These are phyloP conservation scores for Hypena proboscidalis DNA, from an alignment of 2,888 invertebrate genomes.

Conservation along the genomic window DNA sequence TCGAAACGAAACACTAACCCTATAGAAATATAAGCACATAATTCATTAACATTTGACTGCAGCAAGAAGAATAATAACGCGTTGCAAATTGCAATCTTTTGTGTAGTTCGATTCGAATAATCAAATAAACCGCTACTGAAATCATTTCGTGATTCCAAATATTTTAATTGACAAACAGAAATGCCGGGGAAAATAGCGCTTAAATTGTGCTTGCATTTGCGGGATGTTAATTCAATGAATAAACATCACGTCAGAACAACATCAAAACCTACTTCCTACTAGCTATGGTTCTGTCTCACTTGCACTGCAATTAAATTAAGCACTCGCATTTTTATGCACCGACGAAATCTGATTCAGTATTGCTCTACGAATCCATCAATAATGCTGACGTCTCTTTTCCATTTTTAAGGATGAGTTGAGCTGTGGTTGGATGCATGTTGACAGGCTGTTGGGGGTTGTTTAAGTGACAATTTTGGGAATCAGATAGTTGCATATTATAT, in stretches of 20 bases:
- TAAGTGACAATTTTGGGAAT: no score
- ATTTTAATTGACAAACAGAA: constrained; percentile 84
- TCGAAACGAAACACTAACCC: no score
- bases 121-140: constrained; percentile 75
- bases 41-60: constrained; percentile 11
- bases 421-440: no score
- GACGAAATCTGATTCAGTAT: neutral
- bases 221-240: constrained; percentile 77
- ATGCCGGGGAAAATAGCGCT: constrained; percentile 75
- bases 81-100: constrained; percentile 60
- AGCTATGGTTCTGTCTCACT: constrained; percentile 43
- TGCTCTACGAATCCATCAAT: no score
- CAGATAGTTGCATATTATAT: no score
- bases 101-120: constrained; percentile 60
- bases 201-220: constrained; percentile 79
- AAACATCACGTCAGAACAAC: constrained; percentile 70
- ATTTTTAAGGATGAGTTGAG: no score
- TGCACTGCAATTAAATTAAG: constrained; percentile 32
- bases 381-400: no score
- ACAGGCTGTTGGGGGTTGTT: no score
- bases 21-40: no score
- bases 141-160: constrained; percentile 81
- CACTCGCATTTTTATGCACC: constrained; percentile 31
- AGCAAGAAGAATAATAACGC: constrained; percentile 46
- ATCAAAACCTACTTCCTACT: constrained; percentile 61